Evolutionary conservation across 2,888 invertebrate species (phyloP), one percentile per base, ranked within the genome.

Genomic region (Lasioglossum figueresi): DNA sequence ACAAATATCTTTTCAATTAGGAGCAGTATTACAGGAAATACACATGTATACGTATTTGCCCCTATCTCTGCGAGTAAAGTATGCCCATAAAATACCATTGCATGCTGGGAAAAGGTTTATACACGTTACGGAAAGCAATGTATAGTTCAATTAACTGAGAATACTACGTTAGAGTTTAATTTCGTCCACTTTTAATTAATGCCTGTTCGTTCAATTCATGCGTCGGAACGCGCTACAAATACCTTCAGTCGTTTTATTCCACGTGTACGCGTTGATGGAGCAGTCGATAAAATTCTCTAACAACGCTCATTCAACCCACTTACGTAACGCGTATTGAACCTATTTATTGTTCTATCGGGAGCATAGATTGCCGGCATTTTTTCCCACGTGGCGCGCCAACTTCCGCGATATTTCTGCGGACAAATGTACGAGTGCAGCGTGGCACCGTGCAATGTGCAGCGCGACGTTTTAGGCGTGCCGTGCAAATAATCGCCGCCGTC

Each of bases 151-250:
- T 10, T 66, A 66, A 66, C 37, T 19, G 34, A 10, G 34, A 14
- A 34, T 23, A 10, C 34, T 37, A 16, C 1, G n/a, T 23, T 48
- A 23, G 52, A 23, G 23, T 52, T 23, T 23, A 37, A 68, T 68
- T 68, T 40, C n/a, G 23, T 37, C 14, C n/a, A 14, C 12, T 12
- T 40, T 40, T 70, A 70, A 70, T 34, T 34, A 91, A 83, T 74
- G n/a, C 37, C 16, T 2, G 37, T 52, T 10, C 52, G 5, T 66
- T 23, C 34, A 23, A 34, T 31, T 19, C 31, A 19, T 59, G 34
- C 23, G 19, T 23, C 23, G 23, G 37, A 73, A 52, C 56, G 23
- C 34, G n/a, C 23, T 37, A 37, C 14, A n/a, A n/a, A n/a, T 74
- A 37, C 74, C 12, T 56, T 23, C 31, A 23, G 31, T n/a, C 74